These are phyloP conservation scores for Aphaenogaster ashmeadi DNA, from an alignment of 1,140 invertebrate species.

Conservation along the genomic window DNA sequence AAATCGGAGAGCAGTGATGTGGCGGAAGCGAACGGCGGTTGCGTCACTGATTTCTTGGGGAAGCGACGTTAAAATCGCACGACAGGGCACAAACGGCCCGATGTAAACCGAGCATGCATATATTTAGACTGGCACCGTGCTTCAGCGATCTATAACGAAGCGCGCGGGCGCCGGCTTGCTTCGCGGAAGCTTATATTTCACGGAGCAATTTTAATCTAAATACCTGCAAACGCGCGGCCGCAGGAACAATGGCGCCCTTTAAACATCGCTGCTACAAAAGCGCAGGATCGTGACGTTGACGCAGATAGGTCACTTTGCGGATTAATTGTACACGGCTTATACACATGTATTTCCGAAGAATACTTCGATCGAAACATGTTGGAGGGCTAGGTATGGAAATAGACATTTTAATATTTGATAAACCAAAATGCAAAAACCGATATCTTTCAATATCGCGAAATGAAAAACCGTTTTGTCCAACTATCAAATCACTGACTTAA, in stretches of 20 bases:
- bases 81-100: slow-evolving; percentile 59
- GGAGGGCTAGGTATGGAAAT: neutral
- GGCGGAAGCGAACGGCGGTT: slow-evolving; percentile 41
- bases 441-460: neutral
- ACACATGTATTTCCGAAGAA: neutral
- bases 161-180: slow-evolving; percentile 45
- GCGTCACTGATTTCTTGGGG: slow-evolving; percentile 66
- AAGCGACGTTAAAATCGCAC: slow-evolving; percentile 60
- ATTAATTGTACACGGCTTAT: slow-evolving; percentile 14
- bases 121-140: slow-evolving; percentile 68
- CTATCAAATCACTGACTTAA: neutral
- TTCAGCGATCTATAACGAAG: slow-evolving; percentile 56
- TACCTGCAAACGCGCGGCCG: slow-evolving; percentile 12
- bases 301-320: slow-evolving; percentile 5
- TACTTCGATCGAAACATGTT: neutral
- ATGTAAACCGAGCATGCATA: slow-evolving; percentile 68
- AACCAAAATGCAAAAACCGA: neutral
- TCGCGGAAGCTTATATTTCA: slow-evolving; percentile 61
- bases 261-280: slow-evolving; percentile 6
- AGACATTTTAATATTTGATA: neutral
- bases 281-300: slow-evolving; percentile 19
- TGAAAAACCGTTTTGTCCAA: neutral
- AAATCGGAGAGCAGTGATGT: slow-evolving; percentile 1
- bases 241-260: slow-evolving; percentile 34
- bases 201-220: slow-evolving; percentile 54